Evolutionary conservation across 2,113 vertebrate genomes (phyloP).

Genomic region (Zingel zingel): DNA sequence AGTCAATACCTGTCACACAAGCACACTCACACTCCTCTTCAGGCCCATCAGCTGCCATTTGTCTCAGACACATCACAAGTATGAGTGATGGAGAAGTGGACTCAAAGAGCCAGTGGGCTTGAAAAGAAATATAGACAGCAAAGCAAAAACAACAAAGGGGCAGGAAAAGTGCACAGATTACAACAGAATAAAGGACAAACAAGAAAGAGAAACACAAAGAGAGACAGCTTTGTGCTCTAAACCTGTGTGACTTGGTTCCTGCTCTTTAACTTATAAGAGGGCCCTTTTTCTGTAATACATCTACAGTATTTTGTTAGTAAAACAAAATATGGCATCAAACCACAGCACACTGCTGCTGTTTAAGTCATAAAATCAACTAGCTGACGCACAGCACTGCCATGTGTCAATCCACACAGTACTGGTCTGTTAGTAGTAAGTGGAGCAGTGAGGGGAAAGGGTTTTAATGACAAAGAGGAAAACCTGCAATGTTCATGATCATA

Average conservation of each 20-base stretch:
- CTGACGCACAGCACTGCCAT: slow-evolving; percentile 8
- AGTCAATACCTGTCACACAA: slow-evolving; percentile 27
- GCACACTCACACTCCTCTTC: slow-evolving; percentile 21
- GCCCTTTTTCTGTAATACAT: background rate
- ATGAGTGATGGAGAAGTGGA: slow-evolving; percentile 55
- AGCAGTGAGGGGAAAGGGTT: background rate
- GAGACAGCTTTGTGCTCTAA: slow-evolving; percentile 9
- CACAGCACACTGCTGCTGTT: background rate
- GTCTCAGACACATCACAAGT: slow-evolving; percentile 52
- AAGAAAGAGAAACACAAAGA: slow-evolving; percentile 7
- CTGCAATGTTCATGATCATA: background rate
- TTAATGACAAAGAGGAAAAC: background rate
- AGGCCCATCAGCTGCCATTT: slow-evolving; percentile 56
- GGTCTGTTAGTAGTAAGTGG: background rate
- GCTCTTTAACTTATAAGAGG: background rate
- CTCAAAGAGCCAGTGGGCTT: slow-evolving; percentile 61
- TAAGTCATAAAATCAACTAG: slow-evolving; percentile 3
- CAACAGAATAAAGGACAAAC: slow-evolving; percentile 26
- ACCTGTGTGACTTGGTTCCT: background rate
- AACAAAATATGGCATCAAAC: slow-evolving; percentile 16
- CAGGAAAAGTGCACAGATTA: slow-evolving; percentile 20
- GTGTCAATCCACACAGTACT: slow-evolving; percentile 22
- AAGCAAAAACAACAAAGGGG: slow-evolving; percentile 6
- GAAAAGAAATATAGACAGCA: slow-evolving; percentile 32
- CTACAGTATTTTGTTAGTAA: slow-evolving; percentile 9